phyloP scores from a whole-genome alignment of 64 coral and sea anemone species.

The Acropora tenuis region DNA sequence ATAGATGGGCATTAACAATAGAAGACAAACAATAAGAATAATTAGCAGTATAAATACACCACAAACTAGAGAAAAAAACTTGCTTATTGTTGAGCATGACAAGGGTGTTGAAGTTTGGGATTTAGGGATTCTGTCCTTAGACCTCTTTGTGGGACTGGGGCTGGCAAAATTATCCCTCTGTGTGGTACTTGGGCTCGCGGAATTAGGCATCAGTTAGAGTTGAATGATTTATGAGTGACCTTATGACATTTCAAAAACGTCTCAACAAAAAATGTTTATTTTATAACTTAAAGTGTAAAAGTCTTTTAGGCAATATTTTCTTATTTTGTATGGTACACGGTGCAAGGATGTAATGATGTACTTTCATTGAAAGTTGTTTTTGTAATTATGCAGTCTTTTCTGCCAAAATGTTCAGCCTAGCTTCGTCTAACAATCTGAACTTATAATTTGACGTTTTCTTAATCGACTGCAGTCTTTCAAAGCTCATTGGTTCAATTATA shows the following conservation, averaged over 20 bases:
- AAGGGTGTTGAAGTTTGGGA: constrained; percentile 11
- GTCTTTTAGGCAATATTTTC: constrained; percentile 59
- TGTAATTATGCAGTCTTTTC: constrained; percentile 48
- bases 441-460: constrained; percentile 16
- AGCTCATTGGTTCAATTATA: constrained; percentile 15
- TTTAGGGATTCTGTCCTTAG: constrained; percentile 9
- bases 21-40: too few species aligned
- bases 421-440: constrained; percentile 44
- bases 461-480: constrained; percentile 17
- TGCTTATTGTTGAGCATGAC: constrained; percentile 8
- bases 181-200: neutral
- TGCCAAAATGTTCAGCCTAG: constrained; percentile 63
- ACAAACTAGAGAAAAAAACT: constrained; percentile 45
- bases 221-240: constrained; percentile 40
- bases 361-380: constrained; percentile 38
- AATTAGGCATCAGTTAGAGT: neutral
- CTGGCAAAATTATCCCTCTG: constrained; percentile 27
- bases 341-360: constrained; percentile 56
- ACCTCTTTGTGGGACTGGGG: constrained; percentile 22
- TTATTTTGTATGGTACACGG: constrained; percentile 58
- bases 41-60: constrained; percentile 28
- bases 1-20: too few species aligned
- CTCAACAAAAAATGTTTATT: constrained; percentile 37
- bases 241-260: constrained; percentile 44
- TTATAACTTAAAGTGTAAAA: constrained; percentile 35